phyloP scores from a whole-genome alignment of 2,888 invertebrate species.

The Hyalella azteca region DNA sequence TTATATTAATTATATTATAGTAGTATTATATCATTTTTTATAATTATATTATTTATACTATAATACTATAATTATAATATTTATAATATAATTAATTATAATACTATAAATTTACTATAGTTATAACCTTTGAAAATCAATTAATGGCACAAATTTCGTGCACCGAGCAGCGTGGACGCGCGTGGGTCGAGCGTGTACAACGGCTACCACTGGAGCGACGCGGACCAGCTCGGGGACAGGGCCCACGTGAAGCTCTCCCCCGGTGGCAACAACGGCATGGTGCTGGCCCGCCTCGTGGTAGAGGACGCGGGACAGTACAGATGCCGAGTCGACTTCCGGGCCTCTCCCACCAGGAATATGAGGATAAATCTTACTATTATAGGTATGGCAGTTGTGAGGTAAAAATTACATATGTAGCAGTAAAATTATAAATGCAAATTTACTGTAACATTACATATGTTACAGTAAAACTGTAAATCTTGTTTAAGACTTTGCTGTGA shows the following conservation, averaged over 20 bases:
- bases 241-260: not conserved
- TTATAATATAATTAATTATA: too few relatives aligned
- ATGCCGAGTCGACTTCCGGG: constrained; percentile 26
- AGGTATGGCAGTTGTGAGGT: not conserved
- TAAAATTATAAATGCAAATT: too few relatives aligned
- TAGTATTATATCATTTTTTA: too few relatives aligned
- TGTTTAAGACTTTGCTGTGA: too few relatives aligned
- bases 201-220: constrained; percentile 31
- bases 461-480: too few relatives aligned
- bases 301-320: constrained; percentile 25
- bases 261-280: constrained; percentile 2
- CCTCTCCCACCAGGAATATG: constrained; percentile 35
- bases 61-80: too few relatives aligned
- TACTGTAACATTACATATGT: too few relatives aligned
- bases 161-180: constrained; percentile 30
- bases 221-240: constrained; percentile 26
- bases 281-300: not conserved
- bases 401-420: not conserved
- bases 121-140: too few relatives aligned
- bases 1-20: too few relatives aligned
- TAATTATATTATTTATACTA: too few relatives aligned
- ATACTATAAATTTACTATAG: too few relatives aligned
- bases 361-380: constrained; percentile 23
- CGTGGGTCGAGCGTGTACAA: not conserved
- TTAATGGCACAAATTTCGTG: too few relatives aligned